Evolutionary conservation across 2,888 invertebrate genomes (phyloP).

Genomic region (Thera britannica): DNA sequence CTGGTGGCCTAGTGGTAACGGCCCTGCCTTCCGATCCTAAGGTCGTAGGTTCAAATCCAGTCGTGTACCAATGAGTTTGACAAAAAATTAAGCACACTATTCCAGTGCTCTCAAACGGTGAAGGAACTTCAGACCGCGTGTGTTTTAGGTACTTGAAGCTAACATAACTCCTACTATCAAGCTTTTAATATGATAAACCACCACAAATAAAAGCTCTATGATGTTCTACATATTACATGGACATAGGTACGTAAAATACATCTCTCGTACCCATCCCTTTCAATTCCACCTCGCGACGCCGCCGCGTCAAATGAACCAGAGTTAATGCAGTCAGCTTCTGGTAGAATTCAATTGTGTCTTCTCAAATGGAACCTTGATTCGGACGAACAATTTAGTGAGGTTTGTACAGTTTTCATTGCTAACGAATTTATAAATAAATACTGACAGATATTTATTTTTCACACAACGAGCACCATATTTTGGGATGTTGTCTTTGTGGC

Average conservation of each 20-base stretch:
- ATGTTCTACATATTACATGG: not conserved
- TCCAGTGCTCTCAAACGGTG: too few relatives aligned
- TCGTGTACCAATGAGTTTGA: too few relatives aligned
- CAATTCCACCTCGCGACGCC: slow-evolving; percentile 41
- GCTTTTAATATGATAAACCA: not conserved
- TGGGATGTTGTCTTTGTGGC: too few relatives aligned
- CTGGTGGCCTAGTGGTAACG: too few relatives aligned
- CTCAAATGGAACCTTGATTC: slow-evolving; percentile 8
- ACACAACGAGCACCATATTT: too few relatives aligned
- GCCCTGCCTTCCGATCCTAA: too few relatives aligned
- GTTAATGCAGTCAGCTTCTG: slow-evolving; percentile 30
- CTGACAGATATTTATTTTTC: too few relatives aligned
- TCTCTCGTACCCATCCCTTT: slow-evolving; percentile 24
- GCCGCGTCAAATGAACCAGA: slow-evolving; percentile 39
- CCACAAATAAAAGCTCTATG: not conserved
- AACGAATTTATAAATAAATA: not conserved
- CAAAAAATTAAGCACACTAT: too few relatives aligned
- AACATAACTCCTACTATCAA: too few relatives aligned
- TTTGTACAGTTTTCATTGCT: not conserved
- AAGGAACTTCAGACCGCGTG: too few relatives aligned
- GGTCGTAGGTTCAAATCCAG: too few relatives aligned
- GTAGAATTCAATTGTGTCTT: slow-evolving; percentile 32
- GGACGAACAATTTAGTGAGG: slow-evolving; percentile 3
- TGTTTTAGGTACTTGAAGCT: too few relatives aligned
- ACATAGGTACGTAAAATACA: not conserved